These are phyloP conservation scores for Dendronephthya gigantea DNA, from an alignment of 64 coral and sea anemone genomes.

Conservation along the genomic window DNA sequence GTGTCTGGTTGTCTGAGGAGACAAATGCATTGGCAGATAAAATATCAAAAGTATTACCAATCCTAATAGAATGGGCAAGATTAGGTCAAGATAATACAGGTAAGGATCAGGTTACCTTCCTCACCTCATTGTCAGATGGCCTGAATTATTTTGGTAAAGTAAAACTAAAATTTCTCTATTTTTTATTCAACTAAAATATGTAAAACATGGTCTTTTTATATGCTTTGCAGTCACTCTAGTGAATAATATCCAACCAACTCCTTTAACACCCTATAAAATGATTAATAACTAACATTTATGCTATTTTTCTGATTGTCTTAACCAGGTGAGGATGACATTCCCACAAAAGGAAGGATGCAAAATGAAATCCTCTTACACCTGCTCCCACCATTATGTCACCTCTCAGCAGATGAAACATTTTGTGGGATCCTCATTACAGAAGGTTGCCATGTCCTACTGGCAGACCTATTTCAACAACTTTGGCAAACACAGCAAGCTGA, in stretches of 20 bases:
- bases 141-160: too few relatives aligned
- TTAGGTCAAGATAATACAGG: background rate
- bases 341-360: background rate
- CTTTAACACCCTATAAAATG: too few relatives aligned
- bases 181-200: too few relatives aligned
- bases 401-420: slow-evolving; percentile 72
- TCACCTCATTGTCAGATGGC: too few relatives aligned
- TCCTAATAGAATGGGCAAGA: slow-evolving; percentile 42
- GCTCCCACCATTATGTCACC: slow-evolving; percentile 67
- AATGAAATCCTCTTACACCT: slow-evolving; percentile 47
- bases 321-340: background rate
- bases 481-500: slow-evolving; percentile 26
- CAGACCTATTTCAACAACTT: slow-evolving; percentile 40
- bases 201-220: too few relatives aligned
- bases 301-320: background rate
- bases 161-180: too few relatives aligned
- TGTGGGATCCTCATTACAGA: slow-evolving; percentile 61
- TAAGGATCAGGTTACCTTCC: too few relatives aligned
- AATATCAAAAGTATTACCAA: slow-evolving; percentile 56
- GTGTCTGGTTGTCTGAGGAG: slow-evolving; percentile 80
- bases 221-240: too few relatives aligned
- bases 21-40: slow-evolving; percentile 57
- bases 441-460: slow-evolving; percentile 31
- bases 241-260: too few relatives aligned
- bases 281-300: too few relatives aligned